Base-by-base conservation (phyloP, 1,140 invertebrate species). In the Penaeus chinensis region DNA sequence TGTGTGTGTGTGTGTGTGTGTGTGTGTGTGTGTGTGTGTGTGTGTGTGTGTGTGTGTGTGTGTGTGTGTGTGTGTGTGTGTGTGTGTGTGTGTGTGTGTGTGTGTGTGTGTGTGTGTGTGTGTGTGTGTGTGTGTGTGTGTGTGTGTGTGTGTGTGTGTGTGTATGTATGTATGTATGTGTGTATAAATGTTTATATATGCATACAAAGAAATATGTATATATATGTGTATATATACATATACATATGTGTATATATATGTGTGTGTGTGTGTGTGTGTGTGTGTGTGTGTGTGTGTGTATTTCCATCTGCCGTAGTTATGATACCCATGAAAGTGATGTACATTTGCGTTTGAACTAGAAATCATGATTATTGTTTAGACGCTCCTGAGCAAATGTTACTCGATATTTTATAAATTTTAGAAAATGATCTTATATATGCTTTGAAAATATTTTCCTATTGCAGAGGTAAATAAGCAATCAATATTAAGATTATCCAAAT, bases 91-190 rank as follows among this genome's bases (percentile, higher is more conserved):
- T 74, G 27, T 74, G 27, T 74, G 22, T 74, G 27, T 27, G 22
- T 74, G 22, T 27, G 22, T 74, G 22, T 27, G 22, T 74, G 22
- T 27, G 22, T 74, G 22, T 74, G 10, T 74, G 22, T 74, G 22
- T 74, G 10, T 74, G 4, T 24, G 10, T 74, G 10, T 74, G 10
- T 74, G 4, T 74, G 10, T 74, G 10, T 74, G 10, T 74, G 10
- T 74, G 10, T 74, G n/a, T 74, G n/a, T 74, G n/a, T 74, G n/a
- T 27, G 69, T 74, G n/a, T 74, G 37, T 74, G 37, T 74, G 37
- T n/a, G 22, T 69, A 22, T 69, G 22, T 69, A 22, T 69, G 32
- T 69, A 22, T 69, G 22, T 22, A 22, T 69, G 19, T 74, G n/a
- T 74, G 19, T 74, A 19, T 74, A 27, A 32, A 27, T 74, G 22